phyloP scores from a whole-genome alignment of 1,140 invertebrate genomes.

The Hylaeus anthracinus region DNA sequence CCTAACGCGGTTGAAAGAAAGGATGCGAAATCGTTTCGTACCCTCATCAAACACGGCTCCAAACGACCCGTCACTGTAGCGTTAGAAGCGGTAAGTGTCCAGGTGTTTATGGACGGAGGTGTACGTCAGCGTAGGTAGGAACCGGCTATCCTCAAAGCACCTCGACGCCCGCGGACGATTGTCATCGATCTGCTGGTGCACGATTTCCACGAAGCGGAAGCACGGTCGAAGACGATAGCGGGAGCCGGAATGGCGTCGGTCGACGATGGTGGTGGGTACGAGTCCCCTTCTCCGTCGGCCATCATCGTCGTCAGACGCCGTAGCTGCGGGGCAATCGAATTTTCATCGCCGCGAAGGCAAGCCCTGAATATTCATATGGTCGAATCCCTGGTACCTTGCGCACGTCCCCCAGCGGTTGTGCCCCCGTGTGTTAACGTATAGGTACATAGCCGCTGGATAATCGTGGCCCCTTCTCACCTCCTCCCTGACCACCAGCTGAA shows the following conservation, averaged over 20 bases:
- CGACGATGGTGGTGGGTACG: constrained; percentile 2
- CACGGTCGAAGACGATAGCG: constrained; percentile 24
- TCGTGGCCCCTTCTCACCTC: constrained; percentile 30
- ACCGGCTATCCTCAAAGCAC: constrained; percentile 44
- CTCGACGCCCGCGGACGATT: constrained; percentile 51
- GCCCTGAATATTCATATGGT: constrained; percentile 66
- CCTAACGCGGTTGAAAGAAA: too few relatives aligned
- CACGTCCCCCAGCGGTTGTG: constrained; percentile 29
- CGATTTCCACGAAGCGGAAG: constrained; percentile 29
- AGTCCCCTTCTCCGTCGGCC: constrained; percentile 30
- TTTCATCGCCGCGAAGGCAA: constrained; percentile 68
- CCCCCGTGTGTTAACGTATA: constrained; percentile 47
- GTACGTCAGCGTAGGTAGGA: constrained; percentile 25
- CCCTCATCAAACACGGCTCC: too few relatives aligned
- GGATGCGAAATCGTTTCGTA: too few relatives aligned
- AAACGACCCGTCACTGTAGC: too few relatives aligned
- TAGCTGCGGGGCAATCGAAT: constrained; percentile 66
- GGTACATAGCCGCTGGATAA: constrained; percentile 57
- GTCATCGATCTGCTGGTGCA: constrained; percentile 49
- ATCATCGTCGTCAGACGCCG: constrained; percentile 58
- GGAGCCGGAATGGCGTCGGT: background rate
- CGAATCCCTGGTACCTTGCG: constrained; percentile 57
- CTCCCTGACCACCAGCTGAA: constrained; percentile 51
- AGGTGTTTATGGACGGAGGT: too few relatives aligned
- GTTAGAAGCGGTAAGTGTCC: too few relatives aligned